Percentiles rank a stretch among this genome's conserved stretches.
Conservation (phyloP, 2,797 vertebrate species). For the Phalloptychus januarius region DNA sequence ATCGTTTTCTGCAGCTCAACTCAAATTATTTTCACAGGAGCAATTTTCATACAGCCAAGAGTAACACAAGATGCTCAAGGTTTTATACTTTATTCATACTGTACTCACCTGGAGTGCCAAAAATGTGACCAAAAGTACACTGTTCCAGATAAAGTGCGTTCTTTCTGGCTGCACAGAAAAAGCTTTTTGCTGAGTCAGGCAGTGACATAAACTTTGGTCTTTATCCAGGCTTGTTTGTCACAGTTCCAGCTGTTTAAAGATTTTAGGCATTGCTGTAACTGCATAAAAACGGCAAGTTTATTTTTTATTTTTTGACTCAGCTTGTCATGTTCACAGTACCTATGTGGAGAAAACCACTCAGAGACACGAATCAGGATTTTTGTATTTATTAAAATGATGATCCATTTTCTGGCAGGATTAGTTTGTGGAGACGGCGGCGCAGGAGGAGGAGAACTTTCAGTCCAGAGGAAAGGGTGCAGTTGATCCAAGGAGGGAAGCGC, state of each 20-base stretch:
- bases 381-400: not conserved
- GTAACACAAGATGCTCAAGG: not conserved
- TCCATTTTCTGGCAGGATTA: not conserved
- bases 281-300: not conserved
- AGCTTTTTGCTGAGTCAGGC: not conserved
- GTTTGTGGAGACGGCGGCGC: not conserved
- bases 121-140: not conserved
- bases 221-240: not conserved
- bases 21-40: not conserved
- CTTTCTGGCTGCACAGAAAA: not conserved
- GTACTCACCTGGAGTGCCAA: not conserved
- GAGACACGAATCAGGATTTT: not conserved
- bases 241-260: not conserved
- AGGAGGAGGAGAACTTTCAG: not conserved
- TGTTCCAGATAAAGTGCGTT: not conserved
- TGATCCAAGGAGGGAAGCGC: not conserved
- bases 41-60: not conserved
- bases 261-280: not conserved
- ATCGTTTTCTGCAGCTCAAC: not conserved
- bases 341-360: not conserved
- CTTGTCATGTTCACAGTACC: too few species aligned
- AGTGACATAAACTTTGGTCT: not conserved
- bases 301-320: not conserved
- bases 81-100: not conserved
- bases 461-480: not conserved